Conservation (phyloP, 1,140 invertebrate species). For the Listronotus bonariensis region DNA sequence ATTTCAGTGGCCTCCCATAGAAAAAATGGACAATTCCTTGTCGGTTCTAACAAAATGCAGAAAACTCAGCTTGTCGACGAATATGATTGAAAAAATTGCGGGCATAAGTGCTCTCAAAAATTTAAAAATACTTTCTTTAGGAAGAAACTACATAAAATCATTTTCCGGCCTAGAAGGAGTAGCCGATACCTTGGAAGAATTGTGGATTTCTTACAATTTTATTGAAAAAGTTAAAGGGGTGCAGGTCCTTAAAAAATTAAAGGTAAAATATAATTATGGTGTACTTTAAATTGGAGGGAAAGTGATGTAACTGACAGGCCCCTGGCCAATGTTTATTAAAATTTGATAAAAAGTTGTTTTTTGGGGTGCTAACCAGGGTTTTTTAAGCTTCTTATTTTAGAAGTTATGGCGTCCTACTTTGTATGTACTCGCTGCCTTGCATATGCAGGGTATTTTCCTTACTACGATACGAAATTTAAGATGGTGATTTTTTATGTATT, state of each 20-base stretch:
- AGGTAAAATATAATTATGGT: slow-evolving; percentile 43
- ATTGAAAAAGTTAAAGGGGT: slow-evolving; percentile 93
- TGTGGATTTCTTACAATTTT: slow-evolving; percentile 94
- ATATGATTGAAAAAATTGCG: slow-evolving; percentile 89
- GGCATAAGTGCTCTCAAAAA: slow-evolving; percentile 78
- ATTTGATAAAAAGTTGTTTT: no score
- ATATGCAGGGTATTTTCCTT: no score
- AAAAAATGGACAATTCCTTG: slow-evolving; percentile 79
- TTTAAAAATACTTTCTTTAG: slow-evolving; percentile 81
- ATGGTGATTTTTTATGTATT: no score
- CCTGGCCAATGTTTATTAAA: no score
- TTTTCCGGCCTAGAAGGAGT: slow-evolving; percentile 82
- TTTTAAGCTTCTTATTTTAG: no score
- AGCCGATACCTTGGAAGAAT: slow-evolving; percentile 83
- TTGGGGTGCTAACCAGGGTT: no score
- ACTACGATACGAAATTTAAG: no score
- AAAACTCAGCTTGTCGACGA: slow-evolving; percentile 87
- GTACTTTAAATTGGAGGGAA: no score
- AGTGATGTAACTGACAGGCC: no score
- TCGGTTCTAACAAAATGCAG: slow-evolving; percentile 68
- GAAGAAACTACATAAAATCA: slow-evolving; percentile 90
- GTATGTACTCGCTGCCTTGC: no score
- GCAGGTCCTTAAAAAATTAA: slow-evolving; percentile 77
- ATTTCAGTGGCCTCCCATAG: slow-evolving; percentile 81
- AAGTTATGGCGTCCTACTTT: no score